Evolutionary conservation across 2,797 vertebrate genomes (phyloP), one percentile per base, ranked within the genome.

Genomic region (Ataeniobius toweri): DNA sequence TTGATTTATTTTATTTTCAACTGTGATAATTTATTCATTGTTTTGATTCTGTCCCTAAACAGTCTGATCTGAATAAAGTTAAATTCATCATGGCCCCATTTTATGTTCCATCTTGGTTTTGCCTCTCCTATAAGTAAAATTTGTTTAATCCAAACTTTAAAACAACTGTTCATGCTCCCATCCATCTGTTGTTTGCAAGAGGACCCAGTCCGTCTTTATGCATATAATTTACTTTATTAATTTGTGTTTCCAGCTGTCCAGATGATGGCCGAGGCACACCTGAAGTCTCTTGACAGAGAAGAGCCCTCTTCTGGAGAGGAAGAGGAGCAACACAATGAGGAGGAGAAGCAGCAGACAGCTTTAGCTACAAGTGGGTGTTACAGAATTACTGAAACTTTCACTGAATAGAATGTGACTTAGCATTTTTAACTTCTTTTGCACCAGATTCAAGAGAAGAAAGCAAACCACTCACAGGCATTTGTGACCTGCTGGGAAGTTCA

Each of bases 261-360:
- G 93, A 96, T 93, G 93, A 96, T 98, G 63, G 97, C 96, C 20
- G 96, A 97, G 92, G 96, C 96, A 71, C 97, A 97, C 73, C 84
- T 96, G 90, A 85, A 85, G 31, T 92, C 92, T 4, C 74, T 89
- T 50, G 93, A 94, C 81, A 91, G 84, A 71, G 93, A 93, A 6
- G 91, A 92, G 20, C 5, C 89, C 73, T 94, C 94, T 70, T 94
- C 93, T 78, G 86, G 28, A 6, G 96, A 96, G 22, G 95, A 96
- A 39, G 95, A 95, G 20, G 94, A 92, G 67, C 85, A 92, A 2
- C 85, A 74, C 46, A 90, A 83, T 50, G 91, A 84, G 28, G 85
- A 82, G 71, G 86, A 90, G 24, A 91, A 81, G 70, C 91, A 89
- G 80, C 93, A 80, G 73, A 81, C 75, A 50, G 68, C 55, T n/a